Evolutionary conservation across 2,888 invertebrate genomes (phyloP), one percentile per base, ranked within the genome.

Genomic region (Synanthedon formicaeformis): DNA sequence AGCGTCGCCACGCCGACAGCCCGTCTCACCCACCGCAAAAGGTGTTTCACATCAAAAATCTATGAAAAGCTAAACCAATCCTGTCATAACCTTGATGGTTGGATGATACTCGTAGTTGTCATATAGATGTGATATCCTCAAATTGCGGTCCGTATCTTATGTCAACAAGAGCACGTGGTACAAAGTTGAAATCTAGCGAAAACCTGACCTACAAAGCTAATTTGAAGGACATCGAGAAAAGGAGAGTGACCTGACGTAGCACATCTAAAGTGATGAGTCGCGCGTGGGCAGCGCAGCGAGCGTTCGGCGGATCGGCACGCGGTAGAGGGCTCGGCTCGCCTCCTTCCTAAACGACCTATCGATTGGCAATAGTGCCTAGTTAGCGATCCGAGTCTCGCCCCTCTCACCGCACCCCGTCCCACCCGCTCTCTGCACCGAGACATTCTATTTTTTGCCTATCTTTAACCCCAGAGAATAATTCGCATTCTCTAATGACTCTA

Each of bases 181-280:
- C 14, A 14, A 14, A 75, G 68, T 71, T 73, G 66, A 69, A 74
- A 53, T 56, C 75, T 70, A 73, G 73, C 75, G 75, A 82, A 81
- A 82, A 83, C 85, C 86, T 87, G 86, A 87, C 86, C 86, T 87
- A 87, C 85, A 87, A 83, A 86, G 86, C 86, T 86, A 86, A 87
- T 87, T 86, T 86, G 86, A 87, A 87, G 86, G 86, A 87, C 86
- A 86, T 80, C 83, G 83, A 81, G 86, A 87, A 87, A 87, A 86
- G 86, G 86, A 87, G 86, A 87, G 86, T 87, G 84, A 84, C 86
- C 86, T 86, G 86, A 87, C 86, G 84, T 78, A 75, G 86, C 81
- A 74, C 76, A 81, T 75, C 82, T 76, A 85, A 86, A 86, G 83
- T 85, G 86, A 86, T 85, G 86, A 86, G 85, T 85, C 81, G 86